These are phyloP conservation scores for Passer montanus DNA, from an alignment of 2,113 vertebrate genomes.

Conservation along the genomic window DNA sequence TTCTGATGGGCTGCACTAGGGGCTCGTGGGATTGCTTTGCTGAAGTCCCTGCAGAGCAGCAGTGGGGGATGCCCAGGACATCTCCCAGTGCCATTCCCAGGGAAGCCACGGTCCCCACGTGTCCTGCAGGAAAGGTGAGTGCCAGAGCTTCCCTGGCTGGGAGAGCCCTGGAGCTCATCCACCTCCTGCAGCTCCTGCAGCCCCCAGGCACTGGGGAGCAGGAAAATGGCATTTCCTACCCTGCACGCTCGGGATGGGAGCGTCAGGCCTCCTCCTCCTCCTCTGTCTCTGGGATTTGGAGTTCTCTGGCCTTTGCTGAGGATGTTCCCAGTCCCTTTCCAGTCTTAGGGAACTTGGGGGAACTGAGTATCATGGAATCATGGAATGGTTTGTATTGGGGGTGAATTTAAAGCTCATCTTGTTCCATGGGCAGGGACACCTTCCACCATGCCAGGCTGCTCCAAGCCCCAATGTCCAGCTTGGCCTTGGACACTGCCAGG, in stretches of 20 bases:
- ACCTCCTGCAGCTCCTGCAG: not conserved
- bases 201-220: not conserved
- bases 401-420: too few species aligned
- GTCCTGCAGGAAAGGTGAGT: not conserved
- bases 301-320: not conserved
- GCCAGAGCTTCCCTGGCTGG: not conserved
- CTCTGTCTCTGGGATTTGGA: not conserved
- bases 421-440: accelerated
- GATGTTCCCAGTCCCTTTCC: not conserved
- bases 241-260: accelerated
- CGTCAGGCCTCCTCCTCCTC: accelerated
- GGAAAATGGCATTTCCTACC: not conserved
- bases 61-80: accelerated
- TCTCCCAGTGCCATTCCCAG: not conserved
- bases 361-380: not conserved
- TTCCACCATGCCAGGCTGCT: accelerated
- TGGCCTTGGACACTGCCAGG: not conserved
- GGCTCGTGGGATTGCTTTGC: accelerated
- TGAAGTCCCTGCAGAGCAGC: accelerated
- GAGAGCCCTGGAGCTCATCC: not conserved
- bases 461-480: accelerated
- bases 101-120: not conserved
- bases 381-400: not conserved
- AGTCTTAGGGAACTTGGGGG: not conserved
- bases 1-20: not conserved